These are phyloP conservation scores for Heliconius congener DNA, from an alignment of 1,140 invertebrate genomes.

Conservation along the genomic window DNA sequence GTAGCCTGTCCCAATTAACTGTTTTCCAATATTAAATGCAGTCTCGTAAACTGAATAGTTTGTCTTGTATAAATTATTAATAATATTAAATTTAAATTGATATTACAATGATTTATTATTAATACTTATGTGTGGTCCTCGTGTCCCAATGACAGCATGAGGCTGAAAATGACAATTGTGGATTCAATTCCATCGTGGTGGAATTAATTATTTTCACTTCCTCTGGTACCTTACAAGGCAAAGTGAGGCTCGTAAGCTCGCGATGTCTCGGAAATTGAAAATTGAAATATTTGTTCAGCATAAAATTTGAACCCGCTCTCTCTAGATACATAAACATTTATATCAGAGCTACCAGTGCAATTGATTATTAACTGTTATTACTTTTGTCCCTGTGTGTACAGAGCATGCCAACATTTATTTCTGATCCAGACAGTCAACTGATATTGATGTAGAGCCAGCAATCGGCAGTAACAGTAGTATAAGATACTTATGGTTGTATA, in stretches of 20 bases:
- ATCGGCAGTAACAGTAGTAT: background rate
- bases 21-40: slow-evolving; percentile 24
- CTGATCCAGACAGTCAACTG: background rate
- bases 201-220: background rate
- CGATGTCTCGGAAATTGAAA: no score
- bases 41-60: slow-evolving; percentile 7
- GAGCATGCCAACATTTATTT: background rate
- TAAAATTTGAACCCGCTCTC: no score
- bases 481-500: no score
- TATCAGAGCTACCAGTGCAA: background rate
- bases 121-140: no score
- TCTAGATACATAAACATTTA: no score
- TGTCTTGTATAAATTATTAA: background rate
- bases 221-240: background rate
- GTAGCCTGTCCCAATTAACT: slow-evolving; percentile 22
- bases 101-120: no score
- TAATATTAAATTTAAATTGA: background rate
- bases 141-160: no score
- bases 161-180: background rate
- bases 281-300: no score
- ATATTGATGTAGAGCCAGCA: background rate
- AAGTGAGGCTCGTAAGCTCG: no score
- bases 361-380: background rate
- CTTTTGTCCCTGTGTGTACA: background rate
- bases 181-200: background rate